Evolutionary conservation across 2,113 vertebrate species (phyloP).

Genomic region (Corapipo altera): DNA sequence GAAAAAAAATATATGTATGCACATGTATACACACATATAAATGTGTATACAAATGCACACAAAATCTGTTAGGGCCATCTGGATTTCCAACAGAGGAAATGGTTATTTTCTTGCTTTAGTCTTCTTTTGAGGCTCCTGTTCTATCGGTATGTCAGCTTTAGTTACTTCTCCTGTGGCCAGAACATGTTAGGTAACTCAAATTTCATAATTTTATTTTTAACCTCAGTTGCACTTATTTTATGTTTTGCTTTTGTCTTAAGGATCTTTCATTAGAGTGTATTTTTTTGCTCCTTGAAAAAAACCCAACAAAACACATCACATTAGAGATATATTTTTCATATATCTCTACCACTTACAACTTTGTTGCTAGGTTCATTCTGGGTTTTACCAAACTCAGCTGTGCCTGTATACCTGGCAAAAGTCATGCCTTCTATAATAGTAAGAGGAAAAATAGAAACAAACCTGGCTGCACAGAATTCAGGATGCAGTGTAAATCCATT

Average conservation of each 20-base stretch:
- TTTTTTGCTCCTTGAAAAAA: background rate
- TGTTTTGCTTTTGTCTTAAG: background rate
- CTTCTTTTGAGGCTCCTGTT: background rate
- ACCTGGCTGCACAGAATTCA: background rate
- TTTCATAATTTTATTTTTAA: background rate
- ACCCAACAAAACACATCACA: accelerated
- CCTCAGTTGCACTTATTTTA: background rate
- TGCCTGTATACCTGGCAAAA: background rate
- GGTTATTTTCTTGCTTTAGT: constrained; percentile 7
- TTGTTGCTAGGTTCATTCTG: background rate
- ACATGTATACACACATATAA: background rate
- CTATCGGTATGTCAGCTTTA: background rate
- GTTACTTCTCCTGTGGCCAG: background rate
- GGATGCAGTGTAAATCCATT: background rate
- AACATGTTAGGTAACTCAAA: constrained; percentile 7
- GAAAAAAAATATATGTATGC: background rate
- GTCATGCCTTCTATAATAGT: background rate
- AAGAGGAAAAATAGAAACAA: background rate
- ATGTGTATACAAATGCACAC: background rate
- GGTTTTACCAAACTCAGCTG: background rate
- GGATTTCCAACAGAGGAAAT: constrained; percentile 12
- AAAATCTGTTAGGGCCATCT: constrained; percentile 40
- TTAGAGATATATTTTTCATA: background rate
- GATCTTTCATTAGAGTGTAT: background rate
- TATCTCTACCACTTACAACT: background rate